Evolutionary conservation across 2,888 invertebrate genomes (phyloP), one percentile per base, ranked within the genome.

Genomic region (Cataglyphis albicans): DNA sequence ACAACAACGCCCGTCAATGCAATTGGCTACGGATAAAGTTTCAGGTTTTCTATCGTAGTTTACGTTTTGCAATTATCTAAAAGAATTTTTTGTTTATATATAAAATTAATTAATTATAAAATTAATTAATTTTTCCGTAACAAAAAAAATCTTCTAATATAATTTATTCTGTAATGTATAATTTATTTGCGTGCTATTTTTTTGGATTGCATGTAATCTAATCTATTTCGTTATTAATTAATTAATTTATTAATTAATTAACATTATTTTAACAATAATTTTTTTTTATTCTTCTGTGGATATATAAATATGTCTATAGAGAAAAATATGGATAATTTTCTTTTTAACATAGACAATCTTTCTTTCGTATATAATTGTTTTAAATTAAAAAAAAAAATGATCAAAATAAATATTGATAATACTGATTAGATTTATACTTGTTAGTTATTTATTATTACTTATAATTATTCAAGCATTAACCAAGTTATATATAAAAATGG

Each of bases 21-120:
- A 38, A 74, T 44, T 80, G 21, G 21, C 29, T 12, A 32, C 25
- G 32, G 59, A 78, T 78, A 48, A 78, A 70, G 7, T 59, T 70
- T 32, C 32, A 10, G 15, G n/a, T 21, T 73, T 48, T 52, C 48
- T 35, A 41, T n/a, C 7, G n/a, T 3, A 38, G 21, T 55, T 68
- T 57, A 67, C 9, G 15, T 55, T 57, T 64, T 67, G 38, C 5
- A 29, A 76, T 52, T 65, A 52, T 41, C 52, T 18, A 5, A 52
- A 29, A 21, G 3, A 64, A 25, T 25, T 25, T 25, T 25, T 25
- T 25, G 25, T 25, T 25, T 25, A 25, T 25, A 25, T 25, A 25
- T 25, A 25, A 25, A 25, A 25, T 25, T 25, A 44, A 9, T 35
- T 48, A 44, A 9, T 35, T 48, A 25, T 25, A 25, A 25, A 25